phyloP scores from a whole-genome alignment of 2,888 invertebrate genomes.

The Nipponacmea schrenckii region DNA sequence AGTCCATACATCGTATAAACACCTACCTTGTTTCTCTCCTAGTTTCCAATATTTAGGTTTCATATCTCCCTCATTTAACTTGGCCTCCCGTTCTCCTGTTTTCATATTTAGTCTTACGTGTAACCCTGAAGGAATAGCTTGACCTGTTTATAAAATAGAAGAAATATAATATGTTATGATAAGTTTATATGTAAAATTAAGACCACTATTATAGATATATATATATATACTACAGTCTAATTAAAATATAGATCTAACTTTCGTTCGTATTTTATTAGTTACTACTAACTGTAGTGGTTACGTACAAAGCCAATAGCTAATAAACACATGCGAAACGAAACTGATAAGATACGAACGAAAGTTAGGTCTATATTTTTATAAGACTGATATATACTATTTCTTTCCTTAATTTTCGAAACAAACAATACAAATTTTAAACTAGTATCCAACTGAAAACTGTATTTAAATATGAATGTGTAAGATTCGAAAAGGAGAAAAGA shows the following conservation, averaged over 20 bases:
- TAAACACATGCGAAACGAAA: no score
- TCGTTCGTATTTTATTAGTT: no score
- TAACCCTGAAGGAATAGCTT: conserved; percentile 78
- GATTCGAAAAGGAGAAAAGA: no score
- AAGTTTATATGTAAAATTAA: neutral
- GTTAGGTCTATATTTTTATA: no score
- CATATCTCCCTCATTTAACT: conserved; percentile 73
- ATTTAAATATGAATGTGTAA: neutral
- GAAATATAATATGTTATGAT: neutral
- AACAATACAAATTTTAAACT: neutral
- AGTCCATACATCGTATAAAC: no score
- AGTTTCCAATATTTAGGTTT: conserved; percentile 49
- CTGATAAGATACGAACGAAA: no score
- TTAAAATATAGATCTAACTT: neutral
- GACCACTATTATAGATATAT: neutral
- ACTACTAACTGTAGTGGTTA: no score
- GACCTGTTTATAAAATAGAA: conserved; percentile 70
- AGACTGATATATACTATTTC: no score
- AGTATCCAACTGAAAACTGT: neutral
- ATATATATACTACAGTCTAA: neutral
- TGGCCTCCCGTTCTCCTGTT: conserved; percentile 81
- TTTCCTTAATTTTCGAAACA: no score
- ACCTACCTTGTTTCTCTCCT: conserved; percentile 53
- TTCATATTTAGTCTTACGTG: conserved; percentile 81
- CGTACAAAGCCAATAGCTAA: no score